phyloP scores from a whole-genome alignment of 2,113 vertebrate genomes.

The Calyptomena viridis region DNA sequence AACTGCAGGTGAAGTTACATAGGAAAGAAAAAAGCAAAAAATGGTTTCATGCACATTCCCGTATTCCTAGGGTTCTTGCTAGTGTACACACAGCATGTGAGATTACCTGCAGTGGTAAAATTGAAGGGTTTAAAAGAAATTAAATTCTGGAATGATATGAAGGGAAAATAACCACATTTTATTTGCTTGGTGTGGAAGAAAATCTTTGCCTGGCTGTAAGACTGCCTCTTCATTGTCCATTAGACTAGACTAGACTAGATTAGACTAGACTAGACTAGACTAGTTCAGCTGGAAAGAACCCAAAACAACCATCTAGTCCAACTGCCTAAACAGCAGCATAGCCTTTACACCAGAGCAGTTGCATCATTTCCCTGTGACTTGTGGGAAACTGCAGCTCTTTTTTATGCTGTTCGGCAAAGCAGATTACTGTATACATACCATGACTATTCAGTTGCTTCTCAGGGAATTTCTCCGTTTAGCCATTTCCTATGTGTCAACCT shows the following conservation, averaged over 20 bases:
- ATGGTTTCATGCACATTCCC: not conserved
- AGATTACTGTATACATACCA: not conserved
- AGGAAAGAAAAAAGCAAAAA: constrained; percentile 34
- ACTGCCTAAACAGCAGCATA: not conserved
- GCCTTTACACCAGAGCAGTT: not conserved
- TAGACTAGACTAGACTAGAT: not conserved
- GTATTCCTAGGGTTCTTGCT: not conserved
- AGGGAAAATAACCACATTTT: not conserved
- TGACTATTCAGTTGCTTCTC: not conserved
- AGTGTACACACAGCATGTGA: constrained; percentile 18
- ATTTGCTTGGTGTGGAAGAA: not conserved
- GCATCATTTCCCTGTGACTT: not conserved
- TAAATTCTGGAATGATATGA: not conserved
- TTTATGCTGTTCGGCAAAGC: not conserved
- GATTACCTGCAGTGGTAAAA: not conserved
- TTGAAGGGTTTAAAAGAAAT: not conserved
- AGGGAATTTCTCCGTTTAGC: not conserved
- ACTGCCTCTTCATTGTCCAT: not conserved
- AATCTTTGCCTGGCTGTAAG: not conserved
- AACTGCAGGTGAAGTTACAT: constrained; percentile 20
- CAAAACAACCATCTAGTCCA: not conserved
- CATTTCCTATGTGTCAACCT: not conserved
- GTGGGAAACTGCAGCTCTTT: not conserved
- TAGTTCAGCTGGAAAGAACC: not conserved
- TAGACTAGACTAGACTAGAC: not conserved